Conservation (phyloP, 2,888 invertebrate genomes). For the Agonopterix subpropinquella region DNA sequence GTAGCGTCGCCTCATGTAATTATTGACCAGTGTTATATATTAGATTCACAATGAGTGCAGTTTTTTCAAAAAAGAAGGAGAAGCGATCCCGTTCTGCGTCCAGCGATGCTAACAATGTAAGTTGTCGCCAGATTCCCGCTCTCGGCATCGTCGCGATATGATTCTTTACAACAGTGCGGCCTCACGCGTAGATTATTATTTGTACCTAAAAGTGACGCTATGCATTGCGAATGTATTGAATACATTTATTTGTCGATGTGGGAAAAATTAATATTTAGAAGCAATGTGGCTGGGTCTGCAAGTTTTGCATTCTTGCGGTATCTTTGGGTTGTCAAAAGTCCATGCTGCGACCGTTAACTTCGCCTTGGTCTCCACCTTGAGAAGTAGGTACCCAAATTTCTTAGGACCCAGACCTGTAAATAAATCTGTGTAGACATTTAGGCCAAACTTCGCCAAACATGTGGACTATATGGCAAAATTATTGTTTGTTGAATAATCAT, state of each 20-base stretch:
- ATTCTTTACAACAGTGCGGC: conserved; percentile 20
- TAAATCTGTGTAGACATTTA: too few species aligned
- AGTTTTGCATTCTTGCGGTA: neutral
- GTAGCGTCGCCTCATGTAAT: conserved; percentile 15
- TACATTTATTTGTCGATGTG: too few species aligned
- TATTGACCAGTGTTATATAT: conserved; percentile 10
- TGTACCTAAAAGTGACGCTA: conserved; percentile 21
- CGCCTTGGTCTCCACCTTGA: too few species aligned
- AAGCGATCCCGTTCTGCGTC: conserved; percentile 42
- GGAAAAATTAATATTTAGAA: neutral
- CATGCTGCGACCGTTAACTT: too few species aligned
- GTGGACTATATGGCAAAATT: too few species aligned
- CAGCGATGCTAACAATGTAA: conserved; percentile 46
- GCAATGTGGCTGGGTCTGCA: conserved; percentile 4
- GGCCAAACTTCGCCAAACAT: too few species aligned
- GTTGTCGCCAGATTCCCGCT: conserved; percentile 53
- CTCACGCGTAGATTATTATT: conserved; percentile 49
- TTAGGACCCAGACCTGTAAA: too few species aligned
- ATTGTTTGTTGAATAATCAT: too few species aligned
- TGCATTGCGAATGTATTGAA: conserved; percentile 15
- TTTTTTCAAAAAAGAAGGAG: conserved; percentile 36
- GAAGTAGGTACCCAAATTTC: too few species aligned
- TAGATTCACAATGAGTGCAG: conserved; percentile 42
- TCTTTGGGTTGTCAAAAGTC: too few species aligned
- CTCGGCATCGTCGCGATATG: conserved; percentile 31